Evolutionary conservation across 2,888 invertebrate species (phyloP).

Genomic region (Cantharis lateralis): DNA sequence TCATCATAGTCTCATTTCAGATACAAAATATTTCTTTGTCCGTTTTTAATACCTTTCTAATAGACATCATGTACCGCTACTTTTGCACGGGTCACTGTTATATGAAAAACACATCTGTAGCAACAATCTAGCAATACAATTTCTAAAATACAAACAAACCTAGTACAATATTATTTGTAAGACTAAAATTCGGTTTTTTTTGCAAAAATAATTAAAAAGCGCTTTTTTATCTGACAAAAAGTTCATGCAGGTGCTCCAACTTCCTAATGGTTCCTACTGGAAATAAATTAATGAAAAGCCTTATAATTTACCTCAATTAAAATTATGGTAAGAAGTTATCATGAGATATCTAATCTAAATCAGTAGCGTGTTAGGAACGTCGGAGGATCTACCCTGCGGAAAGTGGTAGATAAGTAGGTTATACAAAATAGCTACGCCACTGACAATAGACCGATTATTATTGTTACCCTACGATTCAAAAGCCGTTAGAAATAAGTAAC

Average conservation of each 20-base stretch:
- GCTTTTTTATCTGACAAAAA: neutral
- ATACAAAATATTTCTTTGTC: slow-evolving; percentile 19
- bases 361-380: neutral
- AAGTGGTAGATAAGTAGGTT: neutral
- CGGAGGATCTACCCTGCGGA: neutral
- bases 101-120: neutral
- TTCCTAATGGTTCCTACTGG: neutral
- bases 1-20: slow-evolving; percentile 15
- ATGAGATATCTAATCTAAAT: neutral
- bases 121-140: neutral
- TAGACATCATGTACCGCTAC: slow-evolving; percentile 1
- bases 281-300: neutral
- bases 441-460: neutral
- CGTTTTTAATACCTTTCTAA: slow-evolving; percentile 7
- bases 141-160: neutral
- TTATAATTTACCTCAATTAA: neutral
- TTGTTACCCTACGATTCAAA: neutral
- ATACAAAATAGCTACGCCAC: neutral
- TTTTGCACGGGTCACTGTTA: neutral
- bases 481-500: neutral
- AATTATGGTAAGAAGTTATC: neutral
- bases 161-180: too few relatives aligned
- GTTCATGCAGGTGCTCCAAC: neutral
- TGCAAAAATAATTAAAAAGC: neutral
- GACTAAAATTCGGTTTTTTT: neutral